Evolutionary conservation across 2,113 vertebrate species (phyloP).

Genomic region (Burhinus bistriatus): DNA sequence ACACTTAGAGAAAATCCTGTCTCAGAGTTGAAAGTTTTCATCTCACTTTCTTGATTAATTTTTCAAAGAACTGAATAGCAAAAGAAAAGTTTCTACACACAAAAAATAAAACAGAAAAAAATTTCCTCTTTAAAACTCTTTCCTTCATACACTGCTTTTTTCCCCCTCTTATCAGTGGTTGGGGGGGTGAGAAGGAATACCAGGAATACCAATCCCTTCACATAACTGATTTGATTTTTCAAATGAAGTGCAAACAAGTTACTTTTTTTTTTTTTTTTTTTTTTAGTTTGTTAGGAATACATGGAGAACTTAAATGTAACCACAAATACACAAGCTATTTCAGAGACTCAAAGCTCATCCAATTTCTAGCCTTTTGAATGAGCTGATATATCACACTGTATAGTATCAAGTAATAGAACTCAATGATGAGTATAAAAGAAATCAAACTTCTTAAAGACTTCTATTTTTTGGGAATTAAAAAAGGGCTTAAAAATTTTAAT

Average conservation of each 20-base stretch:
- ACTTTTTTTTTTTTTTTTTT: too few species aligned
- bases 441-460: neutral
- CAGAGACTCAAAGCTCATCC: neutral
- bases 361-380: neutral
- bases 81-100: neutral
- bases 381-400: neutral
- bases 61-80: neutral
- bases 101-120: neutral
- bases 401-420: neutral
- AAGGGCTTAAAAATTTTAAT: neutral
- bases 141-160: neutral
- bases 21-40: neutral
- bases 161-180: neutral
- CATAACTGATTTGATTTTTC: neutral
- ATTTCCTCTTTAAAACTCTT: neutral
- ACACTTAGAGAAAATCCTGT: neutral
- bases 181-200: neutral
- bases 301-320: neutral
- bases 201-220: neutral
- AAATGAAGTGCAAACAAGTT: neutral
- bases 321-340: neutral
- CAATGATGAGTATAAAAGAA: neutral
- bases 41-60: neutral
- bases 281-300: neutral
- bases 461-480: neutral